These are phyloP conservation scores for Trachelus iudaicus DNA, from an alignment of 2,888 invertebrate species.

Conservation along the genomic window DNA sequence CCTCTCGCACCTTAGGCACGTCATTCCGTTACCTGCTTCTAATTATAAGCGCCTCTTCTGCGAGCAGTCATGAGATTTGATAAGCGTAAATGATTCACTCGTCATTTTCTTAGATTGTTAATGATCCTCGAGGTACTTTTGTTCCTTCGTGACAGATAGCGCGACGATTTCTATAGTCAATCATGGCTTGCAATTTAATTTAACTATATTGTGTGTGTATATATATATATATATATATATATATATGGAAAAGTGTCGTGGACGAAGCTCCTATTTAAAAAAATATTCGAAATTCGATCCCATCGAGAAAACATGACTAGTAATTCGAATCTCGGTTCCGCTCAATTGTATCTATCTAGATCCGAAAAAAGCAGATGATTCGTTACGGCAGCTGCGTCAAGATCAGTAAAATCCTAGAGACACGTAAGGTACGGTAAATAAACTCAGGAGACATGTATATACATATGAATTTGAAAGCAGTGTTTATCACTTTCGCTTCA, in stretches of 20 bases:
- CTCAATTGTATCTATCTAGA: background rate
- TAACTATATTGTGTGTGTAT: background rate
- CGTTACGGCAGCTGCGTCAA: slow-evolving; percentile 1
- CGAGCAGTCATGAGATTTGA: background rate
- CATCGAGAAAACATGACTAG: background rate
- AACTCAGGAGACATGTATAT: background rate
- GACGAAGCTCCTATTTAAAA: background rate
- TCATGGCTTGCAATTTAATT: background rate
- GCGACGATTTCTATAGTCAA: background rate
- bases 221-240: too few species aligned
- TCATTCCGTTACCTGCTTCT: background rate
- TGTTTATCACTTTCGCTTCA: background rate
- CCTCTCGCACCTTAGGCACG: slow-evolving; percentile 4
- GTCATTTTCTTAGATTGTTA: background rate
- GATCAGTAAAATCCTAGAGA: background rate
- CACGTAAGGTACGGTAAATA: background rate
- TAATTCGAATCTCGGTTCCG: slow-evolving; percentile 14
- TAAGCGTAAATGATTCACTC: background rate
- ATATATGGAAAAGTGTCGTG: background rate
- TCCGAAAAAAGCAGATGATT: background rate
- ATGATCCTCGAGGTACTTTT: background rate
- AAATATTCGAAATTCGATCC: background rate
- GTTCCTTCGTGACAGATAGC: background rate
- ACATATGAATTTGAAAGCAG: background rate
- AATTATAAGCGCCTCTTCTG: background rate